Percentiles rank a stretch among this genome's conserved stretches.
phyloP scores from a whole-genome alignment of 2,888 invertebrate genomes.

The Protodeltote pygarga region DNA sequence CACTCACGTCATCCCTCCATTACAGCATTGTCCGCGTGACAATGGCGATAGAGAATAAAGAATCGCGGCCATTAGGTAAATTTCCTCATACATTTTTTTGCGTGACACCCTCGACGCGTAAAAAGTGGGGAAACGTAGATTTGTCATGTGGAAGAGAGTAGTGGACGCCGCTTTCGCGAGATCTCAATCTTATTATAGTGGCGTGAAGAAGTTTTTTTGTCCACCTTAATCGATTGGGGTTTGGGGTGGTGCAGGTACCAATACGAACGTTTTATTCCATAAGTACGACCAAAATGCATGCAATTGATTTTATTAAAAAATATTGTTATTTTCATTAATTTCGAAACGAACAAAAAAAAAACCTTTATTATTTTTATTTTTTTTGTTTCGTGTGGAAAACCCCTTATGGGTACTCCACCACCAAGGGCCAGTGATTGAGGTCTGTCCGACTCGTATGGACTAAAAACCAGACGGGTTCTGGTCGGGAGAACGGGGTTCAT shows the following conservation, averaged over 20 bases:
- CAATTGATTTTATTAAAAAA: too few relatives aligned
- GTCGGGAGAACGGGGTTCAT: too few relatives aligned
- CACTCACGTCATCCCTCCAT: slow-evolving; percentile 85
- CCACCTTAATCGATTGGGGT: slow-evolving; percentile 63
- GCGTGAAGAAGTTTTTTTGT: slow-evolving; percentile 65
- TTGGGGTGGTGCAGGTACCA: slow-evolving; percentile 55
- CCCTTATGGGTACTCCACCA: too few relatives aligned
- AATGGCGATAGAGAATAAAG: slow-evolving; percentile 84
- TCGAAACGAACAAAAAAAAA: too few relatives aligned
- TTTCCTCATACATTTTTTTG: slow-evolving; percentile 87
- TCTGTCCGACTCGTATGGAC: too few relatives aligned
- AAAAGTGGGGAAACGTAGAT: slow-evolving; percentile 77
- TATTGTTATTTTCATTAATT: too few relatives aligned
- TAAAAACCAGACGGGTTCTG: too few relatives aligned
- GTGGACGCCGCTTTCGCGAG: slow-evolving; percentile 59
- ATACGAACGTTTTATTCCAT: slow-evolving; percentile 10
- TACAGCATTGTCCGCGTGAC: slow-evolving; percentile 83
- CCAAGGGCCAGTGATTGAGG: too few relatives aligned
- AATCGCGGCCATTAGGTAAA: slow-evolving; percentile 86
- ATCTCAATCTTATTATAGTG: slow-evolving; percentile 73
- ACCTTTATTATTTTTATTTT: too few relatives aligned
- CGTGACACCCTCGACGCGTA: slow-evolving; percentile 81
- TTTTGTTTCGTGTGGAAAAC: too few relatives aligned
- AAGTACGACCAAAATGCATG: too few relatives aligned
- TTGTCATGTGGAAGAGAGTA: slow-evolving; percentile 73